These are phyloP conservation scores for Psophia crepitans DNA, from an alignment of 2,113 vertebrate genomes.

Conservation along the genomic window DNA sequence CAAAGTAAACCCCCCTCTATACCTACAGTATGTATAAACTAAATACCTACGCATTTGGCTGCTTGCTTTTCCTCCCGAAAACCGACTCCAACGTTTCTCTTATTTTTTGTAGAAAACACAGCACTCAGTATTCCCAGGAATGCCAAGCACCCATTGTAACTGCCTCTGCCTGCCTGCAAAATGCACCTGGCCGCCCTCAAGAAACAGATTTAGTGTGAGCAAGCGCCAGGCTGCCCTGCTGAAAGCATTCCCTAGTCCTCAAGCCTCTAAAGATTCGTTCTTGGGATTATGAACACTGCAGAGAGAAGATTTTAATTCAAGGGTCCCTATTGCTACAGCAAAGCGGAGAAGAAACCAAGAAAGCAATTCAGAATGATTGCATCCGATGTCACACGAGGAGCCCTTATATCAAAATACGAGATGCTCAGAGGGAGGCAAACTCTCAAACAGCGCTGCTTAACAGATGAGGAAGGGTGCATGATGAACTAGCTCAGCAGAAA, in stretches of 20 bases:
- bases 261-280: background rate
- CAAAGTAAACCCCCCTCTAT: background rate
- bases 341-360: background rate
- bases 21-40: background rate
- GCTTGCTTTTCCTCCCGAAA: background rate
- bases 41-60: background rate
- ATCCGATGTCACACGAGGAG: background rate
- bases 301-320: background rate
- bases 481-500: slow-evolving; percentile 30
- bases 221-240: background rate
- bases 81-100: background rate
- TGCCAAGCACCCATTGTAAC: background rate
- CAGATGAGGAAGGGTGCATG: background rate
- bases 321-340: background rate
- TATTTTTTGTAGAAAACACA: background rate
- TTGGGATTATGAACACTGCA: background rate
- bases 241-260: background rate
- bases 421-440: background rate
- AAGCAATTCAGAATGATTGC: background rate
- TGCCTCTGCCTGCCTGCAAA: background rate
- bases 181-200: background rate
- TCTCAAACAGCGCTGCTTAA: background rate
- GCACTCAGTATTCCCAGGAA: background rate
- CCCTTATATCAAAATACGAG: background rate
- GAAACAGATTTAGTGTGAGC: background rate